Percentiles rank a stretch among this genome's conserved stretches.
These are phyloP conservation scores for Ophion costatus DNA, from an alignment of 2,888 invertebrate genomes.

Conservation along the genomic window DNA sequence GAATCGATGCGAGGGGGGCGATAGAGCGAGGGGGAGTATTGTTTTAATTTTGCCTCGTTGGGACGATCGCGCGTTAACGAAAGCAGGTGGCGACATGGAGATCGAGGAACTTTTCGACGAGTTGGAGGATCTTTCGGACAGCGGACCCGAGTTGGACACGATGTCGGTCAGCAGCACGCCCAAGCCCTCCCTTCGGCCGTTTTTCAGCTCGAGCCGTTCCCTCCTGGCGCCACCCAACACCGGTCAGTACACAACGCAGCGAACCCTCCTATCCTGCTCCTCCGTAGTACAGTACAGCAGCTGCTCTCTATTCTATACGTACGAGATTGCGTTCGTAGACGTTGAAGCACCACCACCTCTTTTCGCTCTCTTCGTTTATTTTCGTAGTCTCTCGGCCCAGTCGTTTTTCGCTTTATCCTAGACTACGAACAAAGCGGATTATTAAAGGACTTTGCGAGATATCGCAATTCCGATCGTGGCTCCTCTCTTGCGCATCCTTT, in stretches of 20 bases:
- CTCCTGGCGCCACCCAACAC: conserved; percentile 84
- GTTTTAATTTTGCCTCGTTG: neutral
- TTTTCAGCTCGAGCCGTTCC: conserved; percentile 96
- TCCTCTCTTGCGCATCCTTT: neutral
- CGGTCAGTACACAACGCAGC: conserved; percentile 74
- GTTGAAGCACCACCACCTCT: conserved; percentile 64
- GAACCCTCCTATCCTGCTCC: neutral
- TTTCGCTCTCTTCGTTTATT: neutral
- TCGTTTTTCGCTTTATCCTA: neutral
- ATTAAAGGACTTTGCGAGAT: neutral
- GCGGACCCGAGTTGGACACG: conserved; percentile 97
- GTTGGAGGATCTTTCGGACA: conserved; percentile 97
- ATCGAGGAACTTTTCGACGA: conserved; percentile 98
- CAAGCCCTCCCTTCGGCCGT: conserved; percentile 97
- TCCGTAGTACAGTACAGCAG: neutral
- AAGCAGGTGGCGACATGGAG: conserved; percentile 90
- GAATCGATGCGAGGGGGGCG: neutral
- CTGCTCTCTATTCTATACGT: conserved; percentile 17
- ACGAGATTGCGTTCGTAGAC: conserved; percentile 52
- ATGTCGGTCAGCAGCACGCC: conserved; percentile 98
- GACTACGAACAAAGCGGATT: neutral
- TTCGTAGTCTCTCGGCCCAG: neutral
- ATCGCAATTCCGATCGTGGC: neutral
- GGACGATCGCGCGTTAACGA: conserved; percentile 25
- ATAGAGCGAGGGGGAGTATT: neutral